Evolutionary conservation across 2,888 invertebrate genomes (phyloP).

Genomic region (Cerastis rubricosa): DNA sequence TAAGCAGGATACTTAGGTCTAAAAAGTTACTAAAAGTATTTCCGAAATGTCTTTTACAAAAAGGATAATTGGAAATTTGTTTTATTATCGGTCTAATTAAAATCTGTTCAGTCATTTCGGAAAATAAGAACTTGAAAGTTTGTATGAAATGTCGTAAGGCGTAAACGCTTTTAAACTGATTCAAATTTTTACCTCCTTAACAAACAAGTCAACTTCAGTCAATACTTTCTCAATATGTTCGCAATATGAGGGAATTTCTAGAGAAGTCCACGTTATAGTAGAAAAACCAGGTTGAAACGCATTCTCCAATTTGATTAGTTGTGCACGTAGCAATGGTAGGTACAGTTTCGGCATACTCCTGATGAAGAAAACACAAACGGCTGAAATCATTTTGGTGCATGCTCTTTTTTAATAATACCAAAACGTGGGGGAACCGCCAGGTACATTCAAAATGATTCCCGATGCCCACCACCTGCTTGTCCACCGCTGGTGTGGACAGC

Average conservation of each 20-base stretch:
- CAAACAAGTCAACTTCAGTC: conserved; percentile 92
- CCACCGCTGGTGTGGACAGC: not conserved
- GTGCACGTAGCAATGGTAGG: conserved; percentile 92
- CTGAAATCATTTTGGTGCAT: not conserved
- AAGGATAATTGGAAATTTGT: no score
- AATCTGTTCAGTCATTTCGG: no score
- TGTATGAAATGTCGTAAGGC: no score
- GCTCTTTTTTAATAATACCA: not conserved
- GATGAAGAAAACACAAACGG: not conserved
- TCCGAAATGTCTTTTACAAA: no score
- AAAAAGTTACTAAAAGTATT: no score
- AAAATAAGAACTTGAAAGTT: no score
- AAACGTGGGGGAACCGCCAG: not conserved
- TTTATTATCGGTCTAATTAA: no score
- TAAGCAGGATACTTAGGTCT: no score
- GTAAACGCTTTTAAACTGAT: not conserved
- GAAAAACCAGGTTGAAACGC: conserved; percentile 95
- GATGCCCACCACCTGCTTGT: not conserved
- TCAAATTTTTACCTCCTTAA: conserved; percentile 89
- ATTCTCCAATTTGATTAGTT: conserved; percentile 92
- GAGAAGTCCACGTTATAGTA: conserved; percentile 95
- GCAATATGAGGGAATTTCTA: conserved; percentile 93
- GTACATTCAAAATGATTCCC: not conserved
- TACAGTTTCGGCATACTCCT: conserved; percentile 93
- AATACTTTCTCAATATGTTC: conserved; percentile 89